Conservation (phyloP, 2,888 invertebrate species). For the Belgica antarctica region DNA sequence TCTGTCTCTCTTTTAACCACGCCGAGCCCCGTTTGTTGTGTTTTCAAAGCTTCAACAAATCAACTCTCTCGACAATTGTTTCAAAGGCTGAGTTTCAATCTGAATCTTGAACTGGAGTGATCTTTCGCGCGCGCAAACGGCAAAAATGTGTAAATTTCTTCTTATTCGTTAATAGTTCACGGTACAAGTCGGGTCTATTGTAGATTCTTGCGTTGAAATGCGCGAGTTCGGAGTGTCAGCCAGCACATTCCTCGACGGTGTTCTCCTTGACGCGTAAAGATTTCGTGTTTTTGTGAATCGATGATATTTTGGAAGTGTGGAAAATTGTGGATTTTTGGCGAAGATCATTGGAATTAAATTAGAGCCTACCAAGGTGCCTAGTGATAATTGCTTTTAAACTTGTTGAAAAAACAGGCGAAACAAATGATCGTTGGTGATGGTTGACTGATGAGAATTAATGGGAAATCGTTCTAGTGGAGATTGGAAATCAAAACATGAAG, state of each 20-base stretch:
- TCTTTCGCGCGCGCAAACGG: slow-evolving; percentile 16
- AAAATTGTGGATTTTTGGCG: not conserved
- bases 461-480: not conserved
- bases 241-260: slow-evolving; percentile 1
- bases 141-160: slow-evolving; percentile 6
- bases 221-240: not conserved
- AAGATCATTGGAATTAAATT: not conserved
- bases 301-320: slow-evolving; percentile 9
- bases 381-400: no score
- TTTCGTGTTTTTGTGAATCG: slow-evolving; percentile 8
- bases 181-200: no score
- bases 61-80: not conserved
- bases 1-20: not conserved
- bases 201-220: not conserved
- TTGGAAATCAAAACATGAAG: not conserved
- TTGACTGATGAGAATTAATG: not conserved
- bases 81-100: slow-evolving; percentile 16
- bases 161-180: not conserved
- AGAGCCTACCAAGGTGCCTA: not conserved
- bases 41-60: not conserved
- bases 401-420: no score
- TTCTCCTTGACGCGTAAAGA: slow-evolving; percentile 4
- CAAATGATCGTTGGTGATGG: not conserved
- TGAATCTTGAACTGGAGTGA: not conserved
- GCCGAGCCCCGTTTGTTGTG: slow-evolving; percentile 1